Percentiles rank a stretch among this genome's conserved stretches.
These are phyloP conservation scores for Phaethon lepturus DNA, from an alignment of 2,113 vertebrate genomes.

Conservation along the genomic window DNA sequence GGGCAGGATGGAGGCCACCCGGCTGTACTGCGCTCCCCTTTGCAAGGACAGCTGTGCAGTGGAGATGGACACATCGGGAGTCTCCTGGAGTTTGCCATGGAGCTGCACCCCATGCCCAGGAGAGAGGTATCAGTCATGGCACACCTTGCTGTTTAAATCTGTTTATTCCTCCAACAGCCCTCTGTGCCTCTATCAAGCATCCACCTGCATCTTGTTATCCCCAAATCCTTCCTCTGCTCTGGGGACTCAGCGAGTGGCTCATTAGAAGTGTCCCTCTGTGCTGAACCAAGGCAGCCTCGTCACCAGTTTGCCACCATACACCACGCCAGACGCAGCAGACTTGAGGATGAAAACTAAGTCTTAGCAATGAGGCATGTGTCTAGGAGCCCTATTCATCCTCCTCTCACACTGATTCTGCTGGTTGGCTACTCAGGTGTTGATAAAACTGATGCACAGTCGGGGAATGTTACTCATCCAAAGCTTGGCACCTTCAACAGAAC, in stretches of 20 bases:
- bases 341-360: background rate
- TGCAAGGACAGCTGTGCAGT: fast-evolving
- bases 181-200: background rate
- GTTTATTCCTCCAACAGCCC: background rate
- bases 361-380: background rate
- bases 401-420: background rate
- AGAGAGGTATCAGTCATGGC: background rate
- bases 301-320: fast-evolving
- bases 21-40: background rate
- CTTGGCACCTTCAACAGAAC: background rate
- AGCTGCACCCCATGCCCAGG: background rate
- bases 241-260: background rate
- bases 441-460: background rate
- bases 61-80: background rate
- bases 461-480: background rate
- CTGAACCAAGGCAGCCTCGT: background rate
- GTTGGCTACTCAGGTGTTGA: background rate
- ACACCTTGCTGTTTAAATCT: background rate
- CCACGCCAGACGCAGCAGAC: background rate
- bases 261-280: background rate
- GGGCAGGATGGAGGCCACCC: background rate
- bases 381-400: background rate
- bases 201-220: background rate
- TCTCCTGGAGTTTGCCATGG: background rate
- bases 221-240: background rate